Conservation (phyloP, 2,888 invertebrate genomes). For the Sinelater perroti region DNA sequence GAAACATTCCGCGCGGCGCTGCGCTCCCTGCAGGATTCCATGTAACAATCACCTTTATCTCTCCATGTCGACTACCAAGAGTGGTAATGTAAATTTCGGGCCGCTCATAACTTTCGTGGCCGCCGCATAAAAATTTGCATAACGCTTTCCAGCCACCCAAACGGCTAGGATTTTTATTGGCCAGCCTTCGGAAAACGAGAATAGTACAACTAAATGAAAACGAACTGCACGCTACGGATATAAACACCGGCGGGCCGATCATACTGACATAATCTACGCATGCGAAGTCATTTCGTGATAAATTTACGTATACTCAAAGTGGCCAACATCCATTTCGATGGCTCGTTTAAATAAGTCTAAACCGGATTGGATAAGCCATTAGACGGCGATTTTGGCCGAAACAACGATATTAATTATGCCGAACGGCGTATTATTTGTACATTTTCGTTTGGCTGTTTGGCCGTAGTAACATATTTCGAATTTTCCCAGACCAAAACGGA, state of each 20-base stretch:
- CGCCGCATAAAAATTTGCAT: constrained; percentile 13
- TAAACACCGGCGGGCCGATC: constrained; percentile 18
- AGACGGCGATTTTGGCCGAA: constrained; percentile 48
- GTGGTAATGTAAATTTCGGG: constrained; percentile 54
- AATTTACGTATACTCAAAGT: constrained; percentile 48
- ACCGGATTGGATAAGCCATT: constrained; percentile 50
- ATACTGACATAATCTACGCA: constrained; percentile 37
- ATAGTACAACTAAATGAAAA: constrained; percentile 13
- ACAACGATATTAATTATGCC: constrained; percentile 48
- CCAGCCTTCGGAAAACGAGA: constrained; percentile 17
- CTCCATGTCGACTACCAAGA: constrained; percentile 54
- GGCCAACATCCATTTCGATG: constrained; percentile 49
- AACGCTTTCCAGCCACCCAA: constrained; percentile 16
- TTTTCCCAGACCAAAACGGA: too few relatives aligned
- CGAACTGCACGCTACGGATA: constrained; percentile 6
- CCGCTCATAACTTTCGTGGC: constrained; percentile 9
- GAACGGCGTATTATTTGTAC: constrained; percentile 40
- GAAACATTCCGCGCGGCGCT: constrained; percentile 57
- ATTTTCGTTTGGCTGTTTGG: background rate
- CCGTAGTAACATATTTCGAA: constrained; percentile 1
- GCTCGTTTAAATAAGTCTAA: constrained; percentile 50
- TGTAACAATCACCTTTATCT: constrained; percentile 60
- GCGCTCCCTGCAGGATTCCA: constrained; percentile 55
- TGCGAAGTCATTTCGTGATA: constrained; percentile 42
- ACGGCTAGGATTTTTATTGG: constrained; percentile 19